Percentiles rank a stretch among this genome's conserved stretches.
phyloP scores from a whole-genome alignment of 2,113 vertebrate species.

The Hippocampus mohnikei region DNA sequence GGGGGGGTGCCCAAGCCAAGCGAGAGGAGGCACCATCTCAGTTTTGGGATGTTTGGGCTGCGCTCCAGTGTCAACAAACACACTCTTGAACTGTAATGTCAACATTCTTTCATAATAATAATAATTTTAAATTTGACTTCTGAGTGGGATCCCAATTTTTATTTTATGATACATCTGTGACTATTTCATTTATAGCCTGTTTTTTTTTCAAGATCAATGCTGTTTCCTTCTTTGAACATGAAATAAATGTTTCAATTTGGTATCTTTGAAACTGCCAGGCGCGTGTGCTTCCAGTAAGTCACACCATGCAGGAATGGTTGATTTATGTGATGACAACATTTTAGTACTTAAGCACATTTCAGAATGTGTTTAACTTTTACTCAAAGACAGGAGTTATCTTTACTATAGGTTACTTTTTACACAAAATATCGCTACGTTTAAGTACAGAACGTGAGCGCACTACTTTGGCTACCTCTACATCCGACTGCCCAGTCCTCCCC shows the following conservation, averaged over 20 bases:
- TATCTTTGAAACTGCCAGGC: slow-evolving; percentile 38
- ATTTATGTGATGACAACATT: too few species aligned
- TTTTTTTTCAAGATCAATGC: slow-evolving; percentile 51
- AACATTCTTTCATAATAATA: slow-evolving; percentile 48
- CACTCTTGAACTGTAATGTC: slow-evolving; percentile 38
- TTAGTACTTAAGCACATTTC: too few species aligned
- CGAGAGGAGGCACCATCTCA: slow-evolving; percentile 32
- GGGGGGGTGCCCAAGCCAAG: slow-evolving; percentile 42
- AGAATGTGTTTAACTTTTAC: too few species aligned
- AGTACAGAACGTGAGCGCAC: neutral
- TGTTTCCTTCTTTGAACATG: slow-evolving; percentile 59
- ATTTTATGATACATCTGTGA: slow-evolving; percentile 54
- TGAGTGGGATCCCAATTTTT: slow-evolving; percentile 55
- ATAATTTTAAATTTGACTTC: slow-evolving; percentile 27
- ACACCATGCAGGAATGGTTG: neutral
- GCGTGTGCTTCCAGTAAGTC: neutral
- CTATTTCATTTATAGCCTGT: slow-evolving; percentile 63
- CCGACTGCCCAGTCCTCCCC: neutral
- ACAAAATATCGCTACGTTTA: too few species aligned
- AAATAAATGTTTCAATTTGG: slow-evolving; percentile 69
- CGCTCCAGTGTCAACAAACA: slow-evolving; percentile 30
- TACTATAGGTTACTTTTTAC: too few species aligned
- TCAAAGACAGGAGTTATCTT: too few species aligned
- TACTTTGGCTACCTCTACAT: neutral
- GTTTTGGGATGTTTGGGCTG: slow-evolving; percentile 20